phyloP scores from a whole-genome alignment of 2,797 vertebrate species.

The Platalea minor region DNA sequence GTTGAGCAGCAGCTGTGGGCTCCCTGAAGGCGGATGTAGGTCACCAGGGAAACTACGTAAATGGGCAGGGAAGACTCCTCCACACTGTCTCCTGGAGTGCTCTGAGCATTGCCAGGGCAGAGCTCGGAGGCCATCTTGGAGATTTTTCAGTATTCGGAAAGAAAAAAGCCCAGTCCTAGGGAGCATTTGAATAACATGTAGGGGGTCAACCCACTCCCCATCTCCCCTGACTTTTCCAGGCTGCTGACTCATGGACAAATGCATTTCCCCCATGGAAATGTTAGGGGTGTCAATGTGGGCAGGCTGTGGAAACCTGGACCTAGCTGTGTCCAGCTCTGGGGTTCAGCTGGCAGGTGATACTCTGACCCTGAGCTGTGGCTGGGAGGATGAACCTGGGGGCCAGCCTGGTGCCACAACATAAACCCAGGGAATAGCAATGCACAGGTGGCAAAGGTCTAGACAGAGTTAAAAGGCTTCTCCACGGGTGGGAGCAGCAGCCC shows the following conservation, averaged over 20 bases:
- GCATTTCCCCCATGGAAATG: background rate
- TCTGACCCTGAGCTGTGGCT: background rate
- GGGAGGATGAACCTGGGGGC: background rate
- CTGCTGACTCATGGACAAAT: background rate
- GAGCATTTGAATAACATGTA: background rate
- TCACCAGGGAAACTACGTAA: background rate
- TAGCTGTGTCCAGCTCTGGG: background rate
- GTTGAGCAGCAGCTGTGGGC: background rate
- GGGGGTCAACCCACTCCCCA: background rate
- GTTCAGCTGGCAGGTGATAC: background rate
- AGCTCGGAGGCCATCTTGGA: accelerated
- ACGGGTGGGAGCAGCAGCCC: background rate
- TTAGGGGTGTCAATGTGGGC: background rate
- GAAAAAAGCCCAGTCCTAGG: background rate
- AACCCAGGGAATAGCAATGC: background rate
- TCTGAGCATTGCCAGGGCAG: background rate
- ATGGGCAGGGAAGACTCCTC: background rate
- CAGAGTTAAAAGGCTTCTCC: background rate
- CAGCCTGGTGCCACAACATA: background rate
- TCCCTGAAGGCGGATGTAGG: background rate
- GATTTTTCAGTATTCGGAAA: background rate
- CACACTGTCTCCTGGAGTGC: background rate
- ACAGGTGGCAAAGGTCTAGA: accelerated
- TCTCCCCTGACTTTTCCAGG: background rate
- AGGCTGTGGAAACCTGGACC: background rate